Evolutionary conservation across 2,113 vertebrate species (phyloP), one percentile per base, ranked within the genome.

Genomic region (Sigmodon hispidus): DNA sequence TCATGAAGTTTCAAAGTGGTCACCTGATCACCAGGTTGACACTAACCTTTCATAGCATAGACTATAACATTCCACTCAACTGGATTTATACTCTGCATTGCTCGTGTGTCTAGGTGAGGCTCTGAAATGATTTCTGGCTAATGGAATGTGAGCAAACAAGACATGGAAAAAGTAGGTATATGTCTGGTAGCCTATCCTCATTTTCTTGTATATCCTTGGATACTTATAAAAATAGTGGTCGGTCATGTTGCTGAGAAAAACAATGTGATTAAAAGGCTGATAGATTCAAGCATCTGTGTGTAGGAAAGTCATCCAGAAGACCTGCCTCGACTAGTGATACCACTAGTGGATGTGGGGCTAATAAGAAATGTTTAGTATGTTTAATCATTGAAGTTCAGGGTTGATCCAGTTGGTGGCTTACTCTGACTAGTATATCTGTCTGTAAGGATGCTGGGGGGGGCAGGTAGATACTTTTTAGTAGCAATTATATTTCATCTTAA

Each of bases 401-500:
- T 90, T 72, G 24, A 94, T 92, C 90, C 29, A n/a, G n/a, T 24
- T 92, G 76, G 55, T 61, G 61, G 22, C 24, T 87, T 93, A 65
- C 34, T 4, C 3, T 90, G 59, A 80, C 57, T 63, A 69, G 61
- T 93, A 19, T 11, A 31, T 22, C 81, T 79, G 31, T 90, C 40
- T 92, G 80, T 73, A 73, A 93, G 57, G 43, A 76, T 89, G 45
- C 69, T 94, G 7, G 26, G 8, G 65, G 34, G n/a, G 2, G n/a
- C 43, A 91, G 76, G 22, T 43, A 89, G 40, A 89, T 87, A 76
- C 84, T 86, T 96, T 65, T 87, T 91, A 72, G 45, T 79, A 90
- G 72, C 22, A 75, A 31, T 89, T 96, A 75, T 69, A 94, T 92
- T 97, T 94, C 69, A 90, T 48, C 17, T 76, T 26, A 22, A 59